Conservation (phyloP, 2,797 vertebrate genomes). For the Muscicapa striata region DNA sequence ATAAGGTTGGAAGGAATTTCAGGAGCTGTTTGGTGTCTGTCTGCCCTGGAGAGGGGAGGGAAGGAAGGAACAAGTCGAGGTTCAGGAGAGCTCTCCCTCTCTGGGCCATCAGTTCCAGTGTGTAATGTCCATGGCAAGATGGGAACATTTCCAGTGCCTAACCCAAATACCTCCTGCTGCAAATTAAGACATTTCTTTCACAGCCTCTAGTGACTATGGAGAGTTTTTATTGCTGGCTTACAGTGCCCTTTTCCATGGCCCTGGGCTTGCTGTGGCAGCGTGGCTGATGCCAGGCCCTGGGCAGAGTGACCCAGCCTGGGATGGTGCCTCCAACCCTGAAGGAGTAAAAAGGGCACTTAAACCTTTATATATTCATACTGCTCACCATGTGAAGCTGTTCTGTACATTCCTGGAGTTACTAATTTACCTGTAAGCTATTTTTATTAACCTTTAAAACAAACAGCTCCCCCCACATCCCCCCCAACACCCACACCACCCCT, state of each 20-base stretch:
- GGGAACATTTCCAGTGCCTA: not conserved
- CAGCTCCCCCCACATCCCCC: not conserved
- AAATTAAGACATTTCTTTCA: not conserved
- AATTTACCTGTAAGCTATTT: constrained; percentile 47
- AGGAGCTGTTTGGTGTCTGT: not conserved
- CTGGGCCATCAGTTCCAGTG: not conserved
- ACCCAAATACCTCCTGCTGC: not conserved
- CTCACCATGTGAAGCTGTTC: not conserved
- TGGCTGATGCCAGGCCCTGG: not conserved
- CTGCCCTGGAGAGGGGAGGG: not conserved
- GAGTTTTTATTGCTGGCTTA: not conserved
- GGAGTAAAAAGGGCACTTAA: not conserved
- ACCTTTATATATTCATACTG: not conserved
- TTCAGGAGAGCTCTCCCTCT: not conserved
- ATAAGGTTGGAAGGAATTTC: not conserved
- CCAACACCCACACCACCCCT: not conserved
- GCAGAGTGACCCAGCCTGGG: not conserved
- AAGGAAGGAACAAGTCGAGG: not conserved
- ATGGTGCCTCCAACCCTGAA: not conserved
- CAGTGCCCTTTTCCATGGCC: not conserved
- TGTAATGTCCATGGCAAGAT: not conserved
- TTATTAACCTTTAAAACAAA: constrained; percentile 52
- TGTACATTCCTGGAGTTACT: constrained; percentile 25
- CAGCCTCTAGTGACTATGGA: not conserved
- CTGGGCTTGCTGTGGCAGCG: not conserved